phyloP scores from a whole-genome alignment of 2,113 vertebrate genomes.

The Brevimyrus niger region DNA sequence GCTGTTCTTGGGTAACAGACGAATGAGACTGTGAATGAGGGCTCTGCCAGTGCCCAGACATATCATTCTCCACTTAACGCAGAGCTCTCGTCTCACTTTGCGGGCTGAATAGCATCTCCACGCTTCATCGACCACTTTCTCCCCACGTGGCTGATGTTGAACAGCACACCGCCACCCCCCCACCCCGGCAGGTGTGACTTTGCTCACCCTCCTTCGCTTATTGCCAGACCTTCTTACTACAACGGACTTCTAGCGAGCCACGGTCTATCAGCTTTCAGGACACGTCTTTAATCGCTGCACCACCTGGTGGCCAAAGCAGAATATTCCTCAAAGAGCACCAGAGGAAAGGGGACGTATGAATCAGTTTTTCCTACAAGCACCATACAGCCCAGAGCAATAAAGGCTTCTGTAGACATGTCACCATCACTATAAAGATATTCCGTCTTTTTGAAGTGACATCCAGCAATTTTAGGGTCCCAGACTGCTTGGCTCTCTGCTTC shows the following conservation, averaged over 20 bases:
- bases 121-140: neutral
- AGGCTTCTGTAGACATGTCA: neutral
- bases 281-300: neutral
- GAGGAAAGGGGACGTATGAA: neutral
- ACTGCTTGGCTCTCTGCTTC: neutral
- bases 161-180: neutral
- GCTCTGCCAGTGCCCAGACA: neutral
- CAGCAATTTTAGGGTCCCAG: neutral
- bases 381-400: neutral
- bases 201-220: neutral
- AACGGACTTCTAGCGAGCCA: neutral
- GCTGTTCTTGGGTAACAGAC: neutral
- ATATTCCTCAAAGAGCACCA: neutral
- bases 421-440: slow-evolving; percentile 4
- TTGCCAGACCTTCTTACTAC: neutral
- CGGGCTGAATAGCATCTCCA: neutral
- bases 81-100: slow-evolving; percentile 5
- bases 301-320: neutral
- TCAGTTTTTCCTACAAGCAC: neutral
- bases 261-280: neutral
- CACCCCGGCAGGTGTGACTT: neutral
- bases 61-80: slow-evolving; percentile 16
- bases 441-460: neutral
- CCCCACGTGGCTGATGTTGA: neutral
- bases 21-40: neutral